A percentile compares a stretch with the other conserved stretches of the same genome.
Conservation (phyloP, 35 echinoderm and acorn worm genomes). For the Lytechinus pictus region DNA sequence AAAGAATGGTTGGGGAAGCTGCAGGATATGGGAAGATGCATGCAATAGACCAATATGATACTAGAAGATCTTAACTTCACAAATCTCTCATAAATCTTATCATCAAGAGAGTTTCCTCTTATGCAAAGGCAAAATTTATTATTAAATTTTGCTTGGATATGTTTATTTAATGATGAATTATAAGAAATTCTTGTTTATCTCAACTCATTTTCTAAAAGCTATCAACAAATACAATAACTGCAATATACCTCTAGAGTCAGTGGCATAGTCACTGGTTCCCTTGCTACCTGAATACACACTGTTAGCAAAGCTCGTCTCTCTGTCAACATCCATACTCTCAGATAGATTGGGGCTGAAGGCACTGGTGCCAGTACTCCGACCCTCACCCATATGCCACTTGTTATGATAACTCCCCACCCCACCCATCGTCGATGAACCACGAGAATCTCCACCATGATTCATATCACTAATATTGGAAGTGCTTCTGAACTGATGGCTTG, state of each 20-base stretch:
- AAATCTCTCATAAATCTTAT: background rate
- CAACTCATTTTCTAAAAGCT: background rate
- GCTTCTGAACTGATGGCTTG: constrained; percentile 26
- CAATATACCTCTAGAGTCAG: constrained; percentile 17
- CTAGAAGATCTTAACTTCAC: background rate
- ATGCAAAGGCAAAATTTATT: background rate
- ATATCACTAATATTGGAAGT: constrained; percentile 26
- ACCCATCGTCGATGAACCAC: constrained; percentile 22
- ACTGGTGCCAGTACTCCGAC: background rate
- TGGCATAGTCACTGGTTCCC: background rate
- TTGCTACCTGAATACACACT: constrained; percentile 23
- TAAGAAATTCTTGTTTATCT: background rate
- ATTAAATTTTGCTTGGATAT: background rate
- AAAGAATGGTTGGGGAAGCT: background rate
- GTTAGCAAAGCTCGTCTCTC: constrained; percentile 53
- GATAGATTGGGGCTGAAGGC: constrained; percentile 25
- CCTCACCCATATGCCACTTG: constrained; percentile 32
- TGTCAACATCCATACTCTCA: background rate
- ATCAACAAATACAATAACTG: background rate
- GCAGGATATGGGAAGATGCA: background rate
- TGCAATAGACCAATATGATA: background rate
- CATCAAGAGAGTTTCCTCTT: background rate
- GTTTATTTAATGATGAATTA: background rate
- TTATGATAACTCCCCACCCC: background rate
- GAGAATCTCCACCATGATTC: background rate